Conservation (phyloP, 2,888 invertebrate genomes). For the Orgyia antiqua region DNA sequence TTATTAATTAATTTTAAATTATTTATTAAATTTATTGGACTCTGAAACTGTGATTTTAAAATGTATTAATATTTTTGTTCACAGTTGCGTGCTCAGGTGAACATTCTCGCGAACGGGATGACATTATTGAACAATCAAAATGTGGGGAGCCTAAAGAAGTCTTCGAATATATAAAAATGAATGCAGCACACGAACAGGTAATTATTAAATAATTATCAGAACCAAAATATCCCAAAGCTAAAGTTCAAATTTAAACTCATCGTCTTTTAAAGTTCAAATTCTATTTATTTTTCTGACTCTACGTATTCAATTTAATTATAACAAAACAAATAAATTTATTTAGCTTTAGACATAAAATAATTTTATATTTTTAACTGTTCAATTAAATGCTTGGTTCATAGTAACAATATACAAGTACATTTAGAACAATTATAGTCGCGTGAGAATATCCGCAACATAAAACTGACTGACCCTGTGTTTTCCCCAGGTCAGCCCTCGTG, state of each 20-base stretch:
- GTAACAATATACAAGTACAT: not conserved
- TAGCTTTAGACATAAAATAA: not conserved
- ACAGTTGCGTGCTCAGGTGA: constrained; percentile 53
- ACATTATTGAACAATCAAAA: constrained; percentile 53
- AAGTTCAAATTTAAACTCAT: not conserved
- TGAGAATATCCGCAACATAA: constrained; percentile 50
- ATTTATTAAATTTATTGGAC: not conserved
- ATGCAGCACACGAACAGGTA: constrained; percentile 58
- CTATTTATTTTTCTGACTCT: too few species aligned
- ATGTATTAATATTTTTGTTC: constrained; percentile 20
- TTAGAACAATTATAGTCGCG: constrained; percentile 20
- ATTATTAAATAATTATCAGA: not conserved
- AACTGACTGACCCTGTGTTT: constrained; percentile 34
- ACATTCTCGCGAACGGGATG: constrained; percentile 41
- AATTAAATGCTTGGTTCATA: not conserved
- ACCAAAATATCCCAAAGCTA: too few species aligned
- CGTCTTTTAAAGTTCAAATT: too few species aligned
- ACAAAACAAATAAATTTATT: not conserved
- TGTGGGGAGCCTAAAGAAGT: constrained; percentile 65
- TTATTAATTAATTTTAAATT: not conserved
- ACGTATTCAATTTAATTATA: too few species aligned
- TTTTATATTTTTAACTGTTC: not conserved
- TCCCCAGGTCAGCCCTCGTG: constrained; percentile 64
- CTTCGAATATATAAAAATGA: constrained; percentile 50
- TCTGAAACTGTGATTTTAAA: not conserved